Evolutionary conservation across 2,113 vertebrate genomes (phyloP), one percentile per base, ranked within the genome.

Genomic region (Eclectus roratus): DNA sequence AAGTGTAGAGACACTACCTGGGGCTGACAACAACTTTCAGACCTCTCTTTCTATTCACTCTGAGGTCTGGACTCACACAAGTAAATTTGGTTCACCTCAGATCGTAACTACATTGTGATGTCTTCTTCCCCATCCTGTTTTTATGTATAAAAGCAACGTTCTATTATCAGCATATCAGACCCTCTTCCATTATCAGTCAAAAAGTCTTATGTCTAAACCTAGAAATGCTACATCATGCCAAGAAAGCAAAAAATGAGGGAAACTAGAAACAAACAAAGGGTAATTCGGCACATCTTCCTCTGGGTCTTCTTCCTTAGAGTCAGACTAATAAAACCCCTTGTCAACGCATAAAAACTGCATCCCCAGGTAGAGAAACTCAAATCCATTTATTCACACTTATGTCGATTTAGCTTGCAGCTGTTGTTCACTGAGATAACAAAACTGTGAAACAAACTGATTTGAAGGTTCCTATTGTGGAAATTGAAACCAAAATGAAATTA

Each of bases 131-230:
- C 7, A 44, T 28, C 23, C 19, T 70, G 13, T 72, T 88, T 79
- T 80, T 37, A 41, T 52, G 7, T 16, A 39, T 20, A 49, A 52
- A 85, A 84, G 35, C 9, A 61, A 5, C 1, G 16, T 55, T 64
- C 18, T 47, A 3, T 44, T 65, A 29, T 39, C 16, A 49, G 9
- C 0, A 0, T 87, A 19, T 3, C 41, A 44, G 29, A 28, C 1
- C 2, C 7, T 37, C 10, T 66, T 74, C 17, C 2, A 19, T 11
- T 76, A 8, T 52, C 41, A 69, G 1, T 37, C 14, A 66, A 66
- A 65, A 69, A 39, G 4, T 23, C 25, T 41, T 28, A 25, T 61
- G 61, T 46, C 46, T 72, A 85, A 82, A 52, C 10, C 19, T 71
- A 76, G 1, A 66, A 72, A 66, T 13, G 33, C 2, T 69, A 23